Base-by-base conservation (phyloP, 2,113 vertebrate genomes). In the Cottus gobio region DNA sequence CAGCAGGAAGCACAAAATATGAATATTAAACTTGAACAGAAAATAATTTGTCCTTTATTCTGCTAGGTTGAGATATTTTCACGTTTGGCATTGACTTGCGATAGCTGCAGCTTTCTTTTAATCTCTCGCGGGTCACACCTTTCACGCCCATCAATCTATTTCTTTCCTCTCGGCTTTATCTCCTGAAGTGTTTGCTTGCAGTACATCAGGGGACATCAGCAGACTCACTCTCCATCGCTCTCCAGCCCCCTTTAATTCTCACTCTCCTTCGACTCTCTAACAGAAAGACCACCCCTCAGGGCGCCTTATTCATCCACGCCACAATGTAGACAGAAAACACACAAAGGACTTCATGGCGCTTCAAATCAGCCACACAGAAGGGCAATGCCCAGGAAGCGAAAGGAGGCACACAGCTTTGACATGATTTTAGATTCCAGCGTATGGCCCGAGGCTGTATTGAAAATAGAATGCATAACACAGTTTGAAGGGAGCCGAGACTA, bases 311-410 rank as follows among this genome's bases (percentile, higher is more conserved):
- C 94, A 92, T 93, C 85, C 60, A 65, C 30, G 48, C 82, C 71
- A 87, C 54, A 71, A 57, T 91, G 92, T 96, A 95, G 93, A 92
- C 91, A 95, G 90, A 93, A 88, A 94, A 93, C 94, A 92, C 87
- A 92, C 89, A 93, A 89, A 90, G 64, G 64, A 77, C 50, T 80
- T 89, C 69, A 79, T 80, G 80, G 2, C 0, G 64, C 84, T 93
- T 94, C 61, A 89, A 91, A 89, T 80, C 79, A 88, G 79, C 82
- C 77, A 39, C 65, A 26, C 37, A 77, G 68, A 70, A 62, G 60
- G 67, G 30, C 62, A 50, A 85, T 87, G 90, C 81, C 84, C 84
- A 81, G 87, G 81, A 74, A 89, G 93, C 83, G 82, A 85, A 84
- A 84, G 90, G 77, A 85, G 37, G 83, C 82, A 87, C 89, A 92